These are phyloP conservation scores for Spermophilus dauricus DNA, from an alignment of 2,113 vertebrate species.

Conservation along the genomic window DNA sequence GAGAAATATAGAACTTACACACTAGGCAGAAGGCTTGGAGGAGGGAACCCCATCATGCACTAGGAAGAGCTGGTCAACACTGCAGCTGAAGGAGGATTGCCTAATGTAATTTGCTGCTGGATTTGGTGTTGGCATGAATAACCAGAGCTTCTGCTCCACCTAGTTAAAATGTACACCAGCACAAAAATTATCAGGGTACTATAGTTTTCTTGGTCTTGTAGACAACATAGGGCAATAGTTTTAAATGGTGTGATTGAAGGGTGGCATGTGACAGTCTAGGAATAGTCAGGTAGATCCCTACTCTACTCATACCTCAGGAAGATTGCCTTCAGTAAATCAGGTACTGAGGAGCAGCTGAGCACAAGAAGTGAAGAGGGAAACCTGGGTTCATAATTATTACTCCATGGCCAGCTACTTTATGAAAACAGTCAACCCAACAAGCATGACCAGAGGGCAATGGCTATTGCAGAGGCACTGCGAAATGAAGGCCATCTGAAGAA, in stretches of 20 bases:
- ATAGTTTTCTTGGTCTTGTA: slow-evolving; percentile 74
- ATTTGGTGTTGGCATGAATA: slow-evolving; percentile 25
- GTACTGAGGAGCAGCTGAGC: slow-evolving; percentile 76
- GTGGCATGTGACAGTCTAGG: not conserved
- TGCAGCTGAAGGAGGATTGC: slow-evolving; percentile 33
- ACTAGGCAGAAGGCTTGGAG: slow-evolving; percentile 40
- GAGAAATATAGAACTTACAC: slow-evolving; percentile 75
- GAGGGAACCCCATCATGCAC: slow-evolving; percentile 47
- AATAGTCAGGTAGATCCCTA: not conserved
- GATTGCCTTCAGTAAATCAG: slow-evolving; percentile 80
- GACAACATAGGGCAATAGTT: not conserved
- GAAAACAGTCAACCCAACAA: slow-evolving; percentile 40
- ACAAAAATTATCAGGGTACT: slow-evolving; percentile 80
- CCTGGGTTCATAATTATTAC: slow-evolving; percentile 64
- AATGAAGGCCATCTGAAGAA: slow-evolving; percentile 75
- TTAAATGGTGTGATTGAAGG: not conserved
- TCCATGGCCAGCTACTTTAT: slow-evolving; percentile 65
- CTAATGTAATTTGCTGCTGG: slow-evolving; percentile 2
- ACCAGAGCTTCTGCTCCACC: slow-evolving; percentile 76
- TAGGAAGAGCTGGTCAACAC: slow-evolving; percentile 73
- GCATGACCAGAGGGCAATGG: not conserved
- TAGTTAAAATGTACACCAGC: slow-evolving; percentile 74
- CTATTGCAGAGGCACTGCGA: slow-evolving; percentile 77
- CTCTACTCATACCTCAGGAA: slow-evolving; percentile 37
- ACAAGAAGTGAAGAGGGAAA: slow-evolving; percentile 57